Base-by-base conservation (phyloP, 2,888 invertebrate species). In the Drosophila neonasuta region DNA sequence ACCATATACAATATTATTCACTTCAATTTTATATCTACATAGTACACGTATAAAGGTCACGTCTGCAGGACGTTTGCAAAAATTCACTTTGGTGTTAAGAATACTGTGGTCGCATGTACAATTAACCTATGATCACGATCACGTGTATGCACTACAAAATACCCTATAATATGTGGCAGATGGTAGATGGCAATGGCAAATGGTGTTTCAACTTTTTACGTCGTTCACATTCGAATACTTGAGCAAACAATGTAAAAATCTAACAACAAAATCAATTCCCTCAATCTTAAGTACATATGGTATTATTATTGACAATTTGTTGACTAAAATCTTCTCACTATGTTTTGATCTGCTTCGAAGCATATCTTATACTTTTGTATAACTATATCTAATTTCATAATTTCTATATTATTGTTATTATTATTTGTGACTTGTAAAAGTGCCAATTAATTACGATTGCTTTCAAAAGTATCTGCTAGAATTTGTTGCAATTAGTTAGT, bases 81-180 rank as follows among this genome's bases (percentile, higher is more conserved):
- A 75, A 69, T 81, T 79, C 85, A 81, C 76, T 81, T 84, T 82
- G 82, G 78, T 79, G 73, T 76, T 73, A 55, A 52, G 59, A 84
- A 84, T 84, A 80, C 62, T 72, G 57, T 42, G 52, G 34, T 36
- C 67, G 50, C 51, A 51, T 56, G 17, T 52, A 52, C 45, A 60
- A 44, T 24, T 29, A 41, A 46, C 11, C 65, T 65, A 60, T 11
- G 10, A 45, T 69, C 39, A 24, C 24, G 30, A 49, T 52, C 30
- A 56, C 39, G 41, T 44, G 49, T 58, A 48, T 57, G n/a, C 7
- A 61, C 67, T 71, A 59, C n/a, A 57, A 57, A 57, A 55, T 68
- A 54, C 42, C 34, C 56, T 63, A 68, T 15, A 62, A 48, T 50
- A 30, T 65, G 30, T 46, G 34, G 45, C 50, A 55, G 51, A 51